Base-by-base conservation (phyloP, 2,888 invertebrate species). In the Pharmacophagus antenor region DNA sequence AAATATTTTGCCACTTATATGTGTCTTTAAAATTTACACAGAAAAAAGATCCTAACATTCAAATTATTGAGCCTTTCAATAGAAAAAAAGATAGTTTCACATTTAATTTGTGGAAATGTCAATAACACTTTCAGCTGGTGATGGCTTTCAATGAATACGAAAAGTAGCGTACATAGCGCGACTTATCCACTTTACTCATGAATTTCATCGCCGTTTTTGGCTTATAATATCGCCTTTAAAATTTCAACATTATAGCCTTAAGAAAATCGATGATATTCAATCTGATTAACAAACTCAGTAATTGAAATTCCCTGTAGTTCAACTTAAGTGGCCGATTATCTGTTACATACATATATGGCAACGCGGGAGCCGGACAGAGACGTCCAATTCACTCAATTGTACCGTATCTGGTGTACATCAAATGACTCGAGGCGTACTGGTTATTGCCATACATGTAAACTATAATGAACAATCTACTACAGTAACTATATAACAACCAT, bases 201-300 rank as follows among this genome's bases (percentile, higher is more conserved):
- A 17, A n/a, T 8, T 44, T 44, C 8, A 44, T 44, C 42, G 17
- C 48, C 22, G 23, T 42, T 52, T 22, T 5, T n/a, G 47, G 8
- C 52, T 42, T 46, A 50, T 59, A 21, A 49, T 51, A 55, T 56
- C 46, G 56, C 56, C 57, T 56, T 50, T 54, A 50, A 52, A 50
- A 27, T 49, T 57, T 49, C 42, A 56, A 23, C 31, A 12, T 27
- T 54, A 47, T 46, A 17, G 15, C 48, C 17, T 18, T 44, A 25
- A 52, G 27, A 52, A 48, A 7, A 42, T 12, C 23, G 20, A 46
- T 46, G 49, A 55, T 37, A 51, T 27, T 23, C 31, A 44, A 42
- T 56, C 41, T 42, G 60, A 60, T 60, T 51, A 47, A 56, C 46
- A 20, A 56, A 41, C 10, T 18, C 27, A 17, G 52, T 61, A 61